Evolutionary conservation across 1,140 invertebrate species (phyloP).

Genomic region (Eciton burchellii): DNA sequence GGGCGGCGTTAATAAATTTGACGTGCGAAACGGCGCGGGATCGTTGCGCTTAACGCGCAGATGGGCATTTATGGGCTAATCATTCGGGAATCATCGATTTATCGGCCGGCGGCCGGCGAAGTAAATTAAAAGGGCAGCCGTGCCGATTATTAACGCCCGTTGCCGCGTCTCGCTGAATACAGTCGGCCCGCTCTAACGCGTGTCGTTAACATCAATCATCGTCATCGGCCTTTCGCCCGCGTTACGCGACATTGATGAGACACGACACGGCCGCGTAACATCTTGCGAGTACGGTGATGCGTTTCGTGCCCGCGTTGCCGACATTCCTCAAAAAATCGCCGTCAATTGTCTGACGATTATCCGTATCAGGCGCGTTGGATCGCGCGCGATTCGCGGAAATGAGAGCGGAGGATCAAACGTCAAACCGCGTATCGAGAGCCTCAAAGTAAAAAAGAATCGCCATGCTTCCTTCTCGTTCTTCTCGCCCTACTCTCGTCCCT

Average conservation of each 20-base stretch:
- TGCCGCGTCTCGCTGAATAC: conserved; percentile 27
- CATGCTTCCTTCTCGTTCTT: not conserved
- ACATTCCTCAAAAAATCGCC: conserved; percentile 36
- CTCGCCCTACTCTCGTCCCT: conserved; percentile 1
- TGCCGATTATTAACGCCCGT: conserved; percentile 72
- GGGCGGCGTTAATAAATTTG: conserved; percentile 47
- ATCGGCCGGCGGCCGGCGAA: conserved; percentile 63
- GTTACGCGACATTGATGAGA: conserved; percentile 57
- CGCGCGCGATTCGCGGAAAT: not conserved
- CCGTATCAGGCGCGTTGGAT: not conserved
- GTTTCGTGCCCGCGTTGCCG: conserved; percentile 56
- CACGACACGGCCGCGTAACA: conserved; percentile 57
- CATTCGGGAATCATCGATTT: conserved; percentile 73
- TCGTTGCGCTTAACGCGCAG: conserved; percentile 68
- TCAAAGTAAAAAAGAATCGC: not conserved
- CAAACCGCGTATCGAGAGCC: too few species aligned
- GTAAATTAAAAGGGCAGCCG: conserved; percentile 76
- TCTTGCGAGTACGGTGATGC: conserved; percentile 65
- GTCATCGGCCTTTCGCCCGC: conserved; percentile 66
- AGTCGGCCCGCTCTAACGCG: conserved; percentile 42
- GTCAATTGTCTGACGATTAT: not conserved
- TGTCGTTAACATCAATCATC: conserved; percentile 74
- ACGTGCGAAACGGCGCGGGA: conserved; percentile 39
- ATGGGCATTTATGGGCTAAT: conserved; percentile 77
- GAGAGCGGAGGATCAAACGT: not conserved